A percentile compares a stretch with the other conserved stretches of the same genome.
These are phyloP conservation scores for Hipparchia sbordonii DNA, from an alignment of 2,888 invertebrate species.

Conservation along the genomic window DNA sequence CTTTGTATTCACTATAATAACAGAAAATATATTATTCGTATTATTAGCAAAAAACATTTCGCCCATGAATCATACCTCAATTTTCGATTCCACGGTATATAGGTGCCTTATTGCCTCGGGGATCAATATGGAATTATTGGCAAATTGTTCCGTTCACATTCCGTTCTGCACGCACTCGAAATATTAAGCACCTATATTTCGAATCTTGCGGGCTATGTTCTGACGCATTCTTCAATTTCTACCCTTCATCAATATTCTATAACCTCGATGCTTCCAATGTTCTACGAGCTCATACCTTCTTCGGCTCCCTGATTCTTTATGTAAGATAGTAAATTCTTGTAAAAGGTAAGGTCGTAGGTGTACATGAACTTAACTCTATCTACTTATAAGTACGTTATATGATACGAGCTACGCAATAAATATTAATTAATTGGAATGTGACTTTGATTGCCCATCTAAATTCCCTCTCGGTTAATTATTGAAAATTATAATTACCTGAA, in stretches of 20 bases:
- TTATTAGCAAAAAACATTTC: too few species aligned
- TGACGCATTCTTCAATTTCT: constrained; percentile 19
- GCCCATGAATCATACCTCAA: constrained; percentile 54
- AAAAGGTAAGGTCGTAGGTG: too few species aligned
- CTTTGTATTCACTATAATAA: too few species aligned
- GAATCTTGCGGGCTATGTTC: constrained; percentile 20
- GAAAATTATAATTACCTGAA: too few species aligned
- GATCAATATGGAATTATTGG: constrained; percentile 72
- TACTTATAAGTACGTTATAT: too few species aligned
- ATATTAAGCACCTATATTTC: constrained; percentile 68
- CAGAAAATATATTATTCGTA: too few species aligned
- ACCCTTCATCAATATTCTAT: constrained; percentile 10
- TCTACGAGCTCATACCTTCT: not conserved
- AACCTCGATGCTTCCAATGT: constrained; percentile 1
- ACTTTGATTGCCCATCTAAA: too few species aligned
- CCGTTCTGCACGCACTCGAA: constrained; percentile 70
- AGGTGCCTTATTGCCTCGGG: constrained; percentile 69
- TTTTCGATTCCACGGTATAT: constrained; percentile 56
- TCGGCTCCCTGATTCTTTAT: not conserved
- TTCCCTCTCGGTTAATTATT: too few species aligned
- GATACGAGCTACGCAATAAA: too few species aligned
- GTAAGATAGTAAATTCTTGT: too few species aligned
- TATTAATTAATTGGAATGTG: too few species aligned
- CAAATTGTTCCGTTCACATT: constrained; percentile 79
- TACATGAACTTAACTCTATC: too few species aligned